Base-by-base conservation (phyloP, 1,140 invertebrate genomes). In the Ganaspis sp. region DNA sequence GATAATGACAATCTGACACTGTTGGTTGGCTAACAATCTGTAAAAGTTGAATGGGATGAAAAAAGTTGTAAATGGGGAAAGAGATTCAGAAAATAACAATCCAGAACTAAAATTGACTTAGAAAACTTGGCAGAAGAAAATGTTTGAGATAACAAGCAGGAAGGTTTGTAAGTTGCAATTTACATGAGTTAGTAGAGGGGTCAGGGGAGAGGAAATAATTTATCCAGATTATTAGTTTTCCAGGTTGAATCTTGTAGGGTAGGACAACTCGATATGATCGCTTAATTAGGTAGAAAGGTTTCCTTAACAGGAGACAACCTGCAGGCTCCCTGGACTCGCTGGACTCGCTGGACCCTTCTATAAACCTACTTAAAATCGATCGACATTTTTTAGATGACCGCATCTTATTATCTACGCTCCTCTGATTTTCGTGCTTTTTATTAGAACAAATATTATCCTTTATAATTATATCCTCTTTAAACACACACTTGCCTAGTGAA, bases 241-340 rank as follows among this genome's bases (percentile, higher is more conserved):
- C 53, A 53, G 23, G 26, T 64, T 4, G 11, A 64, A 64, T 54
- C 40, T 76, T 53, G 23, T 26, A 9, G 71, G 73, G 49, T 23
- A n/a, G 42, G 23, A 64, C 40, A 64, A 53, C 15, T 54, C 69
- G 53, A 78, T 77, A 76, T 69, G 38, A 69, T 53, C 74, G 40
- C 83, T 84, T 84, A 84, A 84, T 84, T 84, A 83, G 75, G 70
- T 74, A 29, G 19, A 64, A 42, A 38, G 38, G 54, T 70, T n/a
- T 26, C 19, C 37, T 38, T 70, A 75, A 75, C 64, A 12, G 73
- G 64, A 75, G 73, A 19, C 37, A 54, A 19, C 34, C 40, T 9
- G 58, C 38, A 64, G 58, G 58, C 23, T 15, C 21, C 15, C 12
- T 45, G 12, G 42, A 45, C 29, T 49, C 58, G 2, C n/a, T 21